Conservation (phyloP, 2,113 vertebrate species). For the Grammomys surdaster region DNA sequence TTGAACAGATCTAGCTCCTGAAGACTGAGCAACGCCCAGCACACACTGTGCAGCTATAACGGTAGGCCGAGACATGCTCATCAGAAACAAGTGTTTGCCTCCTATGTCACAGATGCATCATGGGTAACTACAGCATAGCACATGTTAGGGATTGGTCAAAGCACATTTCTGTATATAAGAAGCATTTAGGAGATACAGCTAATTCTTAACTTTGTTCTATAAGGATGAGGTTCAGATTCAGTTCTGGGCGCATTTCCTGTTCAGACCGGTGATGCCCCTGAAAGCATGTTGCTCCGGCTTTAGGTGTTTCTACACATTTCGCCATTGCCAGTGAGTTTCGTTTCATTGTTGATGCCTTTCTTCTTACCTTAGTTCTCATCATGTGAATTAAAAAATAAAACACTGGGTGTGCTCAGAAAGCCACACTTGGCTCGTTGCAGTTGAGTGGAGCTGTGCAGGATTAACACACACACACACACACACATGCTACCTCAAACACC, state of each 20-base stretch:
- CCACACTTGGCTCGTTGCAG: not conserved
- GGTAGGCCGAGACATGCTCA: not conserved
- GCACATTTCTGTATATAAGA: not conserved
- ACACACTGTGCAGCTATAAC: rapidly evolving
- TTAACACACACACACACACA: rapidly evolving
- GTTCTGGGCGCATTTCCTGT: not conserved
- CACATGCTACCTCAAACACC: not conserved
- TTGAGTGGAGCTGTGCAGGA: rapidly evolving
- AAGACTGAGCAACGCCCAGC: rapidly evolving
- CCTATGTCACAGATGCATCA: rapidly evolving
- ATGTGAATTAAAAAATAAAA: not conserved
- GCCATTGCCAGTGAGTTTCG: not conserved
- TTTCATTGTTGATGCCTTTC: not conserved
- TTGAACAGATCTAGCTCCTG: not conserved
- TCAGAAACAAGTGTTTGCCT: rapidly evolving
- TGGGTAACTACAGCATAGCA: rapidly evolving
- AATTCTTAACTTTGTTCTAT: not conserved
- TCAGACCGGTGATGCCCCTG: not conserved
- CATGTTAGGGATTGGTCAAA: not conserved
- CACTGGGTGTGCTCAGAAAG: not conserved
- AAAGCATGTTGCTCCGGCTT: not conserved
- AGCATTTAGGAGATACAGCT: not conserved
- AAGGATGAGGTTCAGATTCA: not conserved
- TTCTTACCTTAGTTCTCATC: not conserved
- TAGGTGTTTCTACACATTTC: not conserved